A percentile compares a stretch with the other conserved stretches of the same genome.
Evolutionary conservation across 2,113 vertebrate genomes (phyloP).

Genomic region (Glaucidium brasilianum): DNA sequence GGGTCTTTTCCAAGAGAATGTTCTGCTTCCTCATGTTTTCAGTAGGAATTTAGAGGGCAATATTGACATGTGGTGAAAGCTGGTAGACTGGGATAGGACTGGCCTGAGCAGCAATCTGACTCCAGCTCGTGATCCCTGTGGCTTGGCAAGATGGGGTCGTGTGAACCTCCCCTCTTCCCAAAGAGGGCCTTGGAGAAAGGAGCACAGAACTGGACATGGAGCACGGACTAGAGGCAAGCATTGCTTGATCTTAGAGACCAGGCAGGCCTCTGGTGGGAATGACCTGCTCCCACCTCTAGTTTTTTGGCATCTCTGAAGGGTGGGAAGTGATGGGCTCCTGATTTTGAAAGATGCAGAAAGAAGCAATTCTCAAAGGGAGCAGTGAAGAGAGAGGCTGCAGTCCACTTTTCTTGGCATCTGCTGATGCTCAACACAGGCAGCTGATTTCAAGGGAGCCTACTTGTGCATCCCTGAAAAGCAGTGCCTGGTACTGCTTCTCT

Average conservation of each 20-base stretch:
- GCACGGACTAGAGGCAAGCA: too few relatives aligned
- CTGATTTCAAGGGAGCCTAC: background rate
- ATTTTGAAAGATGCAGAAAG: background rate
- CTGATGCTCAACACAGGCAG: background rate
- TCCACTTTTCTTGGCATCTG: background rate
- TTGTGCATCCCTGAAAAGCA: too few relatives aligned
- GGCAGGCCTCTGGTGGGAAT: background rate
- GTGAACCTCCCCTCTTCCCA: background rate
- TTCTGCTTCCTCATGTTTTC: background rate
- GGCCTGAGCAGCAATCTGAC: background rate
- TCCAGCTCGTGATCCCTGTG: background rate
- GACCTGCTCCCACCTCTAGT: background rate
- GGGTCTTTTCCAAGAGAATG: background rate
- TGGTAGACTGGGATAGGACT: background rate
- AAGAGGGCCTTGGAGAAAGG: background rate
- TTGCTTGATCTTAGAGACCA: too few relatives aligned
- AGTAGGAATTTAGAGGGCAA: background rate
- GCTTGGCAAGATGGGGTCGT: background rate
- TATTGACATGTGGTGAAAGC: background rate
- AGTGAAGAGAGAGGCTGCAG: background rate
- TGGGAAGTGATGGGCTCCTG: background rate
- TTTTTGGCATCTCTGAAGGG: background rate
- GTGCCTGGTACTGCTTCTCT: background rate
- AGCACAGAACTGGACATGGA: fast-evolving
- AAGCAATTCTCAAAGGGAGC: background rate